These are phyloP conservation scores for Nasonia longicornis DNA, from an alignment of 1,140 invertebrate genomes.

Conservation along the genomic window DNA sequence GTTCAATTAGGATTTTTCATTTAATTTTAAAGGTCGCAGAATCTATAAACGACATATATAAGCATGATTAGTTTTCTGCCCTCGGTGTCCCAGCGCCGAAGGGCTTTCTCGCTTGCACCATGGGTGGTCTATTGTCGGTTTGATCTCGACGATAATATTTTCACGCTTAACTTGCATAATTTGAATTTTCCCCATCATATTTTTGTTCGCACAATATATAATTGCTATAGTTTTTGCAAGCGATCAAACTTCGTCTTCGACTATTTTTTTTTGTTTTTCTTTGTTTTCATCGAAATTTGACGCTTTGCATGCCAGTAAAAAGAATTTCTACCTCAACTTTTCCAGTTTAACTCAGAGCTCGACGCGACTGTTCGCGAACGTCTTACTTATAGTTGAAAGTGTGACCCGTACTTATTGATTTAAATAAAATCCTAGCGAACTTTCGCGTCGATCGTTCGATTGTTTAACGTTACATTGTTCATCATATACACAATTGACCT, in stretches of 20 bases:
- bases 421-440: conserved; percentile 36
- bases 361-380: conserved; percentile 45
- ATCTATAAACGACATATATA: conserved; percentile 43
- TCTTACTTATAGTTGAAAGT: neutral
- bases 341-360: neutral
- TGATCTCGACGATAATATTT: conserved; percentile 38
- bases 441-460: conserved; percentile 28
- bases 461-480: conserved; percentile 22
- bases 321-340: neutral
- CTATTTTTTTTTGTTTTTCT: conserved; percentile 12
- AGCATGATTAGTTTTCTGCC: conserved; percentile 47
- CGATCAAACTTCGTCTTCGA: conserved; percentile 46
- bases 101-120: conserved; percentile 57
- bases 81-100: conserved; percentile 56
- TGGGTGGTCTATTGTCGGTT: conserved; percentile 52
- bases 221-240: conserved; percentile 44
- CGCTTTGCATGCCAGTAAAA: conserved; percentile 28
- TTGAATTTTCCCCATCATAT: conserved; percentile 34
- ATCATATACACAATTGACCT: conserved; percentile 45
- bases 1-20: conserved; percentile 23
- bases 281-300: conserved; percentile 41
- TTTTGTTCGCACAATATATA: conserved; percentile 16
- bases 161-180: conserved; percentile 31
- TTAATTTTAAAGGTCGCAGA: conserved; percentile 42
- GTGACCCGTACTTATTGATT: conserved; percentile 12